These are phyloP conservation scores for Parapristionchus giblindavisi DNA, from an alignment of 2,888 invertebrate genomes.

Conservation along the genomic window DNA sequence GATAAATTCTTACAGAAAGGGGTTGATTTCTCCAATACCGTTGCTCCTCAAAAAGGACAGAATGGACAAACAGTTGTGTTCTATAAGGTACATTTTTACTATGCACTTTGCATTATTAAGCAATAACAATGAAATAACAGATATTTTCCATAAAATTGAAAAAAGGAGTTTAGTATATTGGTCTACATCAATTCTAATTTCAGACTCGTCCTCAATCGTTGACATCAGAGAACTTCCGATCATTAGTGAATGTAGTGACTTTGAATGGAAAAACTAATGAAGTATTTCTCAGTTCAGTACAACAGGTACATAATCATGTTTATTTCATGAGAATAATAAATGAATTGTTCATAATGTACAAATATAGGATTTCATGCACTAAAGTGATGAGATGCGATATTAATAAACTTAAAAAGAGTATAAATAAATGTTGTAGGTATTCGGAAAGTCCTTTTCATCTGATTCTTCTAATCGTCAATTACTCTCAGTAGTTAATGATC, in stretches of 20 bases:
- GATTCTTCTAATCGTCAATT: constrained; percentile 69
- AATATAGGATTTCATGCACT: not conserved
- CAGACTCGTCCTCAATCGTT: constrained; percentile 74
- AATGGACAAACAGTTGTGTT: constrained; percentile 73
- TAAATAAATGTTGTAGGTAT: constrained; percentile 49
- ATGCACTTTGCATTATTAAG: not conserved
- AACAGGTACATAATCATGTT: too few species aligned
- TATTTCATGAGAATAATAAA: not conserved
- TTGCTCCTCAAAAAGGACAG: constrained; percentile 39
- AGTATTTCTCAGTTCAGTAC: constrained; percentile 76
- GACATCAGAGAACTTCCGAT: constrained; percentile 75
- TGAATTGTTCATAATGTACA: not conserved
- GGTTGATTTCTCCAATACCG: constrained; percentile 63
- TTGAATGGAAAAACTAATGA: constrained; percentile 76
- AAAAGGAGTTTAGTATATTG: not conserved
- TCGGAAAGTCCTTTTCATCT: constrained; percentile 71
- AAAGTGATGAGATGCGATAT: not conserved
- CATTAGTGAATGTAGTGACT: constrained; percentile 76
- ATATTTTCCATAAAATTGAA: not conserved
- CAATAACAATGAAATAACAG: not conserved
- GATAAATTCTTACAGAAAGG: constrained; percentile 48
- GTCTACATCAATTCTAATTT: not conserved
- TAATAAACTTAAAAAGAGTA: not conserved
- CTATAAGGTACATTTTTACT: constrained; percentile 73
- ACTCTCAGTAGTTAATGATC: constrained; percentile 56